These are phyloP conservation scores for Battus philenor DNA, from an alignment of 1,140 invertebrate genomes.

Conservation along the genomic window DNA sequence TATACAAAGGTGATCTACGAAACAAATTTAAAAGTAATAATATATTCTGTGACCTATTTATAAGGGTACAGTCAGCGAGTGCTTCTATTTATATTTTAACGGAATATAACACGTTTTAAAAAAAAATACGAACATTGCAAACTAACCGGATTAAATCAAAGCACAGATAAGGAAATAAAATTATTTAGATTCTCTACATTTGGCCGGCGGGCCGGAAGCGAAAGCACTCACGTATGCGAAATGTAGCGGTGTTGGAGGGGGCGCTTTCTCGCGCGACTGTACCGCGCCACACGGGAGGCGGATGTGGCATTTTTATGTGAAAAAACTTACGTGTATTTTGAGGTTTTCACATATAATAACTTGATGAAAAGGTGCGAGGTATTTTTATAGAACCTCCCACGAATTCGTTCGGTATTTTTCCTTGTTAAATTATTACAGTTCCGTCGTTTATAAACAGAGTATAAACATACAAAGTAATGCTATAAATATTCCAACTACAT, in stretches of 20 bases:
- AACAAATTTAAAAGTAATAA: too few species aligned
- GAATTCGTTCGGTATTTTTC: not conserved
- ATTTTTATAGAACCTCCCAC: constrained; percentile 3
- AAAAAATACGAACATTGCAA: too few species aligned
- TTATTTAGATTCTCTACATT: constrained; percentile 33
- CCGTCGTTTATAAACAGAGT: too few species aligned
- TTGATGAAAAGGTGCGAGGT: not conserved
- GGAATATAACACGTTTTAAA: too few species aligned
- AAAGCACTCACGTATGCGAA: constrained; percentile 22
- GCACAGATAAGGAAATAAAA: constrained; percentile 19
- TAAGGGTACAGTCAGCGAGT: too few species aligned
- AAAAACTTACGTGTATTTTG: constrained; percentile 7
- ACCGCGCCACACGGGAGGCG: constrained; percentile 15
- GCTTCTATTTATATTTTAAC: too few species aligned
- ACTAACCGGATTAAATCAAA: too few species aligned
- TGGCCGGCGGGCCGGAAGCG: constrained; percentile 20
- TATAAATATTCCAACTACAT: too few species aligned
- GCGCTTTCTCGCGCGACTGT: constrained; percentile 27
- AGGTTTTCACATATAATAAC: constrained; percentile 6
- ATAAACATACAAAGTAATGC: too few species aligned
- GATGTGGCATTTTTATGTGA: constrained; percentile 23
- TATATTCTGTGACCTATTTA: too few species aligned
- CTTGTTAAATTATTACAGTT: too few species aligned
- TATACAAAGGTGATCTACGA: too few species aligned
- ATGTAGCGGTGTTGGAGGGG: constrained; percentile 10